Evolutionary conservation across 1,140 invertebrate genomes (phyloP), one percentile per base, ranked within the genome.

Genomic region (Papilio machaon): DNA sequence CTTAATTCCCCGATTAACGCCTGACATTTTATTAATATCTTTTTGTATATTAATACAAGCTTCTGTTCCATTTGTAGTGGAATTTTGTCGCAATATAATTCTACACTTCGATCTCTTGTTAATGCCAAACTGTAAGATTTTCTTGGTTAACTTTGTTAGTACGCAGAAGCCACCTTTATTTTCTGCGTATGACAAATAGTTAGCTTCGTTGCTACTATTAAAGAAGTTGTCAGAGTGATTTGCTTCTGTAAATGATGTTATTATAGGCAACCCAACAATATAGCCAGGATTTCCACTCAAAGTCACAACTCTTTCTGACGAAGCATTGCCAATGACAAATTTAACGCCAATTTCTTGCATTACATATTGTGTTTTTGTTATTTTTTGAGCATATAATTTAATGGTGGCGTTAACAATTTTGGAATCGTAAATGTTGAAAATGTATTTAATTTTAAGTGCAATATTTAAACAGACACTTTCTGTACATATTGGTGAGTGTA

Each of bases 251-350:
- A 64, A 86, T 64, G 93, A 93, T 47, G 79, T 80, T 13, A 94
- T 90, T 8, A 94, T 64, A 1, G 90, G 90, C n/a, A 88, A 80
- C 19, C 88, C 87, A 60, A 47, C 58, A 4, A 89, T 80, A 77
- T 94, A 94, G 17, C 93, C 91, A 13, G 89, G 89, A 83, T 86
- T 93, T 4, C 93, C 93, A 84, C 93, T 94, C 7, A 90, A 86
- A 78, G 86, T 64, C 11, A 92, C 73, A 15, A 91, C 80, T 11
- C 86, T 81, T 2, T 90, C 87, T 9, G 81, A 81, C 7, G 90
- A 86, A 19, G 83, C 80, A 80, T 93, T 93, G 7, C 86, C 79
- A 79, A 94, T 78, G 73, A 88, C 84, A 82, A 92, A 94, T 38
- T 82, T 88, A 19, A 93, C 88, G 64, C 77, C 82, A 46, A 93